Base-by-base conservation (phyloP, 2,888 invertebrate genomes). In the Rhagonycha lutea region DNA sequence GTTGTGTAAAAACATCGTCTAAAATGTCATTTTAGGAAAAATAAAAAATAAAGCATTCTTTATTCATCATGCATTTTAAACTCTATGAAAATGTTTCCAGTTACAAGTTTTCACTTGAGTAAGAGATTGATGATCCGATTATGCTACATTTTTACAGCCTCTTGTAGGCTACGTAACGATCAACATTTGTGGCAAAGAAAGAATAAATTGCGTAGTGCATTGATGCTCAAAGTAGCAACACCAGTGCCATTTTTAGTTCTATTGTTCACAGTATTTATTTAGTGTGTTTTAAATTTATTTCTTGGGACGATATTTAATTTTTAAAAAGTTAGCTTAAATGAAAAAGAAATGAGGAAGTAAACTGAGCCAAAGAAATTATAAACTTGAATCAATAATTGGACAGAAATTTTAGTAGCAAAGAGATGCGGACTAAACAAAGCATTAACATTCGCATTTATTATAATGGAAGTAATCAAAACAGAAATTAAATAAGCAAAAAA, bases 31-130 rank as follows among this genome's bases (percentile, higher is more conserved):
- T 47, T 47, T 47, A n/a, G 5, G 7, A 47, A 47, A 47, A 47
- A 47, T 47, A 47, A 47, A 9, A 47, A n/a, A 47, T 47, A 47
- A 47, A 47, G 47, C n/a, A n/a, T 47, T 47, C 47, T 47, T 47
- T 47, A 47, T 47, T 47, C 47, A 47, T 47, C 47, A 47, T 47
- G 47, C 47, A 47, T 47, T 47, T 47, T 47, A 47, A 47, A 47
- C 47, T 47, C 47, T 47, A 47, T 47, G 47, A 65, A 65, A 65
- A 65, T 24, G 26, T 65, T 65, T 18, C n/a, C 63, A 65, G 63
- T 65, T 65, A 26, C 63, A 65, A 65, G 63, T 65, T 65, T 65
- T 65, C 63, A 65, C 63, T 65, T 65, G 63, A 65, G 63, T 65
- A 65, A 18, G 63, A 65, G 63, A 65, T 65, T 65, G 63, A 65